Conservation (phyloP, 1,140 invertebrate species). For the Aethina tumida region DNA sequence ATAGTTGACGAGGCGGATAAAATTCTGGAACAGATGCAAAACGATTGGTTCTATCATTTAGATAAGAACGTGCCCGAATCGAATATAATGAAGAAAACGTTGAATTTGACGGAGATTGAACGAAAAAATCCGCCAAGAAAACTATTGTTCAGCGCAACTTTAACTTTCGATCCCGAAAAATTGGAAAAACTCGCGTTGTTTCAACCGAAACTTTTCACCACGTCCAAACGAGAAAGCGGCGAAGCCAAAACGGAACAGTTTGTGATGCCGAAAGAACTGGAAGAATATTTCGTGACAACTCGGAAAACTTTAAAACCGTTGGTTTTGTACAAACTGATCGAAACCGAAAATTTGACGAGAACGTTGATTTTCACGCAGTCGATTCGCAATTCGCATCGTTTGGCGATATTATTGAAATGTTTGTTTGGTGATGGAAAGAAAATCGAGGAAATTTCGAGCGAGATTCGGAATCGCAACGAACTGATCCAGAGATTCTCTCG, state of each 20-base stretch:
- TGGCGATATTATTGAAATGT: constrained; percentile 39
- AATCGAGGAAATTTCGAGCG: constrained; percentile 61
- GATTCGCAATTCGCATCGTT: constrained; percentile 58
- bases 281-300: constrained; percentile 64
- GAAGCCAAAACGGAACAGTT: constrained; percentile 40
- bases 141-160: constrained; percentile 88
- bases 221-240: constrained; percentile 26
- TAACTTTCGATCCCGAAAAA: constrained; percentile 93
- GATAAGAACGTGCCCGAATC: constrained; percentile 45
- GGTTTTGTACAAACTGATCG: constrained; percentile 63
- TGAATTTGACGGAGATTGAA: too few relatives aligned
- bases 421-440: constrained; percentile 41
- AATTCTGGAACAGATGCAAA: constrained; percentile 81
- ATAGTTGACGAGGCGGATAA: constrained; percentile 95
- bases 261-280: constrained; percentile 70
- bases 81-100: too few relatives aligned
- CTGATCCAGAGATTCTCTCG: constrained; percentile 62
- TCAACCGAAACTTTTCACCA: constrained; percentile 82
- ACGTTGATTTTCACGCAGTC: constrained; percentile 87
- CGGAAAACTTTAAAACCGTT: constrained; percentile 69
- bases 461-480: constrained; percentile 48
- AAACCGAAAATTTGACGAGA: constrained; percentile 55
- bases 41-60: constrained; percentile 76
- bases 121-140: constrained; percentile 82
- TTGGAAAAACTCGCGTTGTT: constrained; percentile 79